Evolutionary conservation across 2,797 vertebrate species (phyloP).

Genomic region (Synanceia verrucosa): DNA sequence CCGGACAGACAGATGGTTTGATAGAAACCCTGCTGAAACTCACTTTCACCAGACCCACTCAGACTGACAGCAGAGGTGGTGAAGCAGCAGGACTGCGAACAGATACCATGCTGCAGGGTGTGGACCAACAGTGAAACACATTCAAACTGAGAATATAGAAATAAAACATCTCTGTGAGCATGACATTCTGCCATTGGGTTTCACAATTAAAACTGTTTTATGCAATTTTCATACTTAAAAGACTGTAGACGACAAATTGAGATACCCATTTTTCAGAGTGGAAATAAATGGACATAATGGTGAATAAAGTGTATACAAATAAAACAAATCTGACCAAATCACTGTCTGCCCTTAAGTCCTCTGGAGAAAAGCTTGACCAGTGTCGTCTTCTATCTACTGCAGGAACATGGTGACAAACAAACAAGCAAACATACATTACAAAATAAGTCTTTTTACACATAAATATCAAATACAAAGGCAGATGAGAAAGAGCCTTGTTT

Average conservation of each 20-base stretch:
- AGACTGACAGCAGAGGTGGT: constrained; percentile 33
- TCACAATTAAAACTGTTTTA: neutral
- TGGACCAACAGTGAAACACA: neutral
- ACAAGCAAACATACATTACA: constrained; percentile 64
- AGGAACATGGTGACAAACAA: constrained; percentile 47
- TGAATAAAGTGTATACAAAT: neutral
- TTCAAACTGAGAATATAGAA: neutral
- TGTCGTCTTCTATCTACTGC: constrained; percentile 27
- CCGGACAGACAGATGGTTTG: constrained; percentile 34
- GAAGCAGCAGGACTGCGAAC: constrained; percentile 8
- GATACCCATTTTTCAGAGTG: neutral
- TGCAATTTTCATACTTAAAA: neutral
- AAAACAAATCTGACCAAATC: neutral
- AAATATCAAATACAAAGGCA: constrained; percentile 76
- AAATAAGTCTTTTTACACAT: constrained; percentile 77
- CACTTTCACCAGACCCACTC: constrained; percentile 1
- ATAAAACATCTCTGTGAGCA: no score
- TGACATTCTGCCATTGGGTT: neutral
- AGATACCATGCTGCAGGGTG: neutral
- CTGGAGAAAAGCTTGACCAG: constrained; percentile 52
- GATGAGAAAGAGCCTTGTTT: constrained; percentile 70
- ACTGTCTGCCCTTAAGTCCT: constrained; percentile 35
- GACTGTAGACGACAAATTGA: neutral
- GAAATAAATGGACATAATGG: neutral
- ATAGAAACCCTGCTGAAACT: constrained; percentile 40